Evolutionary conservation across 2,797 vertebrate genomes (phyloP), one percentile per base, ranked within the genome.

Genomic region (Danio kyathit): DNA sequence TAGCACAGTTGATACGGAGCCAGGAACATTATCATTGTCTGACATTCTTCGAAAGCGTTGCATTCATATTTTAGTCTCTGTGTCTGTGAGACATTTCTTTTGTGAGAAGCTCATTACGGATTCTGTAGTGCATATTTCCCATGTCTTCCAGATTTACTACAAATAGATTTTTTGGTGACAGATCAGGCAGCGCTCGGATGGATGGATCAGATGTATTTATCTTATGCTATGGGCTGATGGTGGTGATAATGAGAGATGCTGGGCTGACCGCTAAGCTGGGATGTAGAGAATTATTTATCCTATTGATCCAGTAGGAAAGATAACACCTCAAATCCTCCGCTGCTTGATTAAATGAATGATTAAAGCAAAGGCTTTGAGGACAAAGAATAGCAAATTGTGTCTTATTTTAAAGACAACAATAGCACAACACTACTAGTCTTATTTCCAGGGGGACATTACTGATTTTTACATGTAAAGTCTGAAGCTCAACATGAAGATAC

Each of bases 261-360:
- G 70, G 59, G 19, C 44, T 74, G 74, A 83, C 79, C 84, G 59
- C 77, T 64, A 79, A 63, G 59, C 77, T 72, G 79, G 71, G 74
- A 81, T 84, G 83, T 83, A 60, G 83, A 86, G 74, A 77, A 81
- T 84, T 82, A 70, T 79, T 86, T 84, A 81, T 87, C 76, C 57
- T 83, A 87, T 87, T 72, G 84, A 87, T 87, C 76, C 74, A 72
- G 79, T 63, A 71, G 52, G 51, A 57, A 75, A 83, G 82, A 84
- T 86, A 83, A 84, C 75, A 77, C 65, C 83, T 79, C 74, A 79
- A 86, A 85, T 80, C 51, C 78, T 71, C 4, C 54, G 82, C 57
- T 70, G 67, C 77, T 72, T 80, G 84, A 84, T 86, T 87, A 83
- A 83, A 80, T 80, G 43, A 74, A 86, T 82, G 84, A 84, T 87